These are phyloP conservation scores for Thomomys bottae DNA, from an alignment of 2,113 vertebrate genomes.

Conservation along the genomic window DNA sequence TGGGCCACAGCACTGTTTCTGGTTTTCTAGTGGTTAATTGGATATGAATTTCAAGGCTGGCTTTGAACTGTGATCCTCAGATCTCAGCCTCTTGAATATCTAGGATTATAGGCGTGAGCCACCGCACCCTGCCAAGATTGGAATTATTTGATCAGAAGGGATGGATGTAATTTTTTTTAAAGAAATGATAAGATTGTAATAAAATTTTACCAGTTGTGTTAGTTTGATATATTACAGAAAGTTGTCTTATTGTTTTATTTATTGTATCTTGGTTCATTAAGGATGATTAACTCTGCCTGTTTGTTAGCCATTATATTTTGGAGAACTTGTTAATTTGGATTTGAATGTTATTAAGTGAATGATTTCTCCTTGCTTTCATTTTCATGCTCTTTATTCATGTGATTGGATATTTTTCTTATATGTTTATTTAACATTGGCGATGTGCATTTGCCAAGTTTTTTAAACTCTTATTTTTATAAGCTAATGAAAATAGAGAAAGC, in stretches of 20 bases:
- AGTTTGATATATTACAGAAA: not conserved
- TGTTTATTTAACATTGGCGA: constrained; percentile 16
- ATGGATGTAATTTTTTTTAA: not conserved
- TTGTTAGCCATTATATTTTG: not conserved
- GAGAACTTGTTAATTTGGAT: not conserved
- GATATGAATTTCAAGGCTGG: too few relatives aligned
- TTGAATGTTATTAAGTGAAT: not conserved
- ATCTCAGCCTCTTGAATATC: too few relatives aligned
- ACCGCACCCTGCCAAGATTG: too few relatives aligned
- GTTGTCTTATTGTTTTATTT: not conserved
- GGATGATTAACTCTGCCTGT: not conserved
- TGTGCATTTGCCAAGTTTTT: not conserved
- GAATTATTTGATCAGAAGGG: not conserved
- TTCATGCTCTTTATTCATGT: not conserved
- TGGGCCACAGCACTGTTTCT: too few relatives aligned
- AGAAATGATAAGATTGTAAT: not conserved
- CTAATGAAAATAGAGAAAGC: not conserved
- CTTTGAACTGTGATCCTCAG: too few relatives aligned
- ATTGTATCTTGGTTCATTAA: constrained; percentile 11
- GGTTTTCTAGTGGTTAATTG: too few relatives aligned
- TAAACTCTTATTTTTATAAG: too few relatives aligned
- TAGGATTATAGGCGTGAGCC: too few relatives aligned
- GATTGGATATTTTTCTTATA: not conserved
- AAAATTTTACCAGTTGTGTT: not conserved
- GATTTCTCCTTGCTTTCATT: not conserved